A percentile compares a stretch with the other conserved stretches of the same genome.
Evolutionary conservation across 2,797 vertebrate genomes (phyloP).

Genomic region (Aeoliscus strigatus): DNA sequence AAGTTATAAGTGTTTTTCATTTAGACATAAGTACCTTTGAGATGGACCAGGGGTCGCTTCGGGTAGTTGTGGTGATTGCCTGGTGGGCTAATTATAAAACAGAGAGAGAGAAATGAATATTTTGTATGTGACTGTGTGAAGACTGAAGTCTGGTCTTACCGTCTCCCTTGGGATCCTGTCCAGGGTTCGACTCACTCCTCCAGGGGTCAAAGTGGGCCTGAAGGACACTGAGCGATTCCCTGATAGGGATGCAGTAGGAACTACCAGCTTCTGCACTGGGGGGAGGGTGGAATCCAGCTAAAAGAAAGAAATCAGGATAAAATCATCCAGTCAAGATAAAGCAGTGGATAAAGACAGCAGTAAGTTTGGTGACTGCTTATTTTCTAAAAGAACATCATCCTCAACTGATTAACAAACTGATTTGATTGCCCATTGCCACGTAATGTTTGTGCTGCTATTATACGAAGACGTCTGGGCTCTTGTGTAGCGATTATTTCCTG

Average conservation of each 20-base stretch:
- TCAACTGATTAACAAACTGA: too few relatives aligned
- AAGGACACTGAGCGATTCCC: slow-evolving; percentile 83
- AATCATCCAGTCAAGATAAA: neutral
- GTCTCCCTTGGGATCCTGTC: slow-evolving; percentile 78
- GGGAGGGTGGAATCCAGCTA: slow-evolving; percentile 83
- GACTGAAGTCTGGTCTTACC: slow-evolving; percentile 59
- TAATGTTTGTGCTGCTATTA: too few relatives aligned
- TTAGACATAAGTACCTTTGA: slow-evolving; percentile 63
- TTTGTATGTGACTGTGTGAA: neutral
- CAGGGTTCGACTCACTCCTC: slow-evolving; percentile 70
- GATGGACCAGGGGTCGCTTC: slow-evolving; percentile 53
- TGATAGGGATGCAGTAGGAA: slow-evolving; percentile 77
- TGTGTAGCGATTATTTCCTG: too few relatives aligned
- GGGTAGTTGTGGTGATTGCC: slow-evolving; percentile 64
- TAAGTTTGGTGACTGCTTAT: neutral
- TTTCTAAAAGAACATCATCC: too few relatives aligned
- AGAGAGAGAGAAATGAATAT: slow-evolving; percentile 2
- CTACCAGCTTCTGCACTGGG: slow-evolving; percentile 87
- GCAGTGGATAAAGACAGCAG: neutral
- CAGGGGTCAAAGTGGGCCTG: slow-evolving; percentile 86
- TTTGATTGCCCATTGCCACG: too few relatives aligned
- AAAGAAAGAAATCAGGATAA: slow-evolving; percentile 21
- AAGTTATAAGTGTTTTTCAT: too few relatives aligned
- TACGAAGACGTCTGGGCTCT: too few relatives aligned
- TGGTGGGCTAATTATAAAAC: slow-evolving; percentile 54